Percentiles rank a stretch among this genome's conserved stretches.
Evolutionary conservation across 1,140 invertebrate species (phyloP).

Genomic region (Aporrectodea caliginosa): DNA sequence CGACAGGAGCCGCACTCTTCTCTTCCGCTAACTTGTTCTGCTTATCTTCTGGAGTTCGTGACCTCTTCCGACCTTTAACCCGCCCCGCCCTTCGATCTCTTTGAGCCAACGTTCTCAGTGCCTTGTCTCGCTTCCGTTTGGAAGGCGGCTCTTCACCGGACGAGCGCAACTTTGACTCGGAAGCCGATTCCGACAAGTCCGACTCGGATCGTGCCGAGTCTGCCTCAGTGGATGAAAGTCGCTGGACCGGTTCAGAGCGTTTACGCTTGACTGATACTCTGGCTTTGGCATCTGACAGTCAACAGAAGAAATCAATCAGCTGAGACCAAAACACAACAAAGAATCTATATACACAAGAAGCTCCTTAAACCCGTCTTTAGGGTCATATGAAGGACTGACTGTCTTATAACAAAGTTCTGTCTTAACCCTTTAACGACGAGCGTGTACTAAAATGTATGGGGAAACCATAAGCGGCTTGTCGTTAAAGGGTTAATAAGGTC

Average conservation of each 20-base stretch:
- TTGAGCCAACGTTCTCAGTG: background rate
- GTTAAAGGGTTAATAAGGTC: too few species aligned
- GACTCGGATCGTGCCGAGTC: background rate
- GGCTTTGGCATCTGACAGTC: background rate
- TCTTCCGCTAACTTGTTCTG: background rate
- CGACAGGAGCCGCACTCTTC: background rate
- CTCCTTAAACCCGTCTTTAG: too few species aligned
- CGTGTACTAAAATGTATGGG: too few species aligned
- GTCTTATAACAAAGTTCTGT: too few species aligned
- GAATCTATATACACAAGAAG: too few species aligned
- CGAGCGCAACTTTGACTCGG: background rate
- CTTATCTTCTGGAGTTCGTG: background rate
- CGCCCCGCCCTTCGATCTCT: background rate
- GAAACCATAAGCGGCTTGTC: too few species aligned
- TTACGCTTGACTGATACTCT: background rate
- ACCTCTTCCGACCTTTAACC: background rate
- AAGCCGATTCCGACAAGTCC: background rate
- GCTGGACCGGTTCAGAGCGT: background rate
- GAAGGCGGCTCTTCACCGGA: slow-evolving; percentile 9
- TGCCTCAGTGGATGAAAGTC: background rate
- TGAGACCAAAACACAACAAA: too few species aligned
- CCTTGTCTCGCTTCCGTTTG: slow-evolving; percentile 11
- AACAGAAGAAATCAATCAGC: too few species aligned
- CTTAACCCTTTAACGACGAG: too few species aligned
- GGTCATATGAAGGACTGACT: too few species aligned